Base-by-base conservation (phyloP, 2,888 invertebrate species). In the Meteorus cinctellus region DNA sequence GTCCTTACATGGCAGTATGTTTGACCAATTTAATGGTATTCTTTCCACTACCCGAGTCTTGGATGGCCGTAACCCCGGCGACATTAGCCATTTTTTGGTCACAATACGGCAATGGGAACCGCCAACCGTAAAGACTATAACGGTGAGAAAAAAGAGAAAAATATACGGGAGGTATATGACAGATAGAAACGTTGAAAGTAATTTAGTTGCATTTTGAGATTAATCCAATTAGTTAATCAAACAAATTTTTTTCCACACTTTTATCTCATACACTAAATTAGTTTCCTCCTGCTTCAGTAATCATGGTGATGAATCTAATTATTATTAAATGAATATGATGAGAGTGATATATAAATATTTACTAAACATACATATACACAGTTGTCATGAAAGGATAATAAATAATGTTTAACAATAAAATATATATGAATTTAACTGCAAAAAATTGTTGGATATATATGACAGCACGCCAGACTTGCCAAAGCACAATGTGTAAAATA, bases 101-200 rank as follows among this genome's bases (percentile, higher is more conserved):
- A 95, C 96, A 96, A 96, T 96, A 96, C 94, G 96, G 96, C 94
- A 96, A 95, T 93, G 96, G 96, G 94, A 96, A 96, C 94, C 96
- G 96, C 96, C 96, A 96, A 95, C 96, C 96, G 94, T 96, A 96
- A 94, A 96, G 95, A 95, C 96, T 96, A 94, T 85, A 80, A 69
- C 83, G 84, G 81, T 84, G 83, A 85, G 83, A 86, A 82, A 86
- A 84, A 84, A 84, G 81, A 87, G 83, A 86, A 79, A 84, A 74
- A 70, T 45, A 63, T 36, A 34, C 51, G 24, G 14, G 48, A 68
- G 51, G 29, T 66, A 60, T 36, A 69, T 48, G 36, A 68, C 16
- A 67, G 36, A 74, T 48, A 63, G n/a, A 63, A 48, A 63, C 24
- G 31, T 34, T 45, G 14, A n/a, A 45, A 45, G 27, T 41, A 63